Evolutionary conservation across 2,113 vertebrate species (phyloP).

Genomic region (Tetrao urogallus): DNA sequence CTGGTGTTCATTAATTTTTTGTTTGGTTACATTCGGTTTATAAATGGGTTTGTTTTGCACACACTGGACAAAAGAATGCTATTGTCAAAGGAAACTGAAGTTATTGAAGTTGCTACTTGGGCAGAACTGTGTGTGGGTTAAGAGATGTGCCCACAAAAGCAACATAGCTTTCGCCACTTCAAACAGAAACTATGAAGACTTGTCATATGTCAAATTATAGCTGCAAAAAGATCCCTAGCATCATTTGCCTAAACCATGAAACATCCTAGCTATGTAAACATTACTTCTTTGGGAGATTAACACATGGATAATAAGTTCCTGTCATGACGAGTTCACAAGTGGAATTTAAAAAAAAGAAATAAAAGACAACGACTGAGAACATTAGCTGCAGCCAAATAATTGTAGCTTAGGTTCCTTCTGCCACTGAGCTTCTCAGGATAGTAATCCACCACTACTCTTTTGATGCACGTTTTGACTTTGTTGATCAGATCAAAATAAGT

Average conservation of each 20-base stretch:
- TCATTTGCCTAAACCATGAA: background rate
- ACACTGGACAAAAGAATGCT: background rate
- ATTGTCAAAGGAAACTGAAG: background rate
- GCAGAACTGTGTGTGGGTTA: background rate
- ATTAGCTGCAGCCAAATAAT: background rate
- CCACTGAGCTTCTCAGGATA: background rate
- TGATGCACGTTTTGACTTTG: background rate
- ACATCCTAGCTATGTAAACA: slow-evolving; percentile 37
- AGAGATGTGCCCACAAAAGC: background rate
- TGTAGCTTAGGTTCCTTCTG: background rate
- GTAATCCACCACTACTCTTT: background rate
- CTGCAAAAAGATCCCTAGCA: slow-evolving; percentile 23
- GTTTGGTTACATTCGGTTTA: background rate
- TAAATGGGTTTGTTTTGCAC: background rate
- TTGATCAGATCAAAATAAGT: background rate
- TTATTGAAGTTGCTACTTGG: background rate
- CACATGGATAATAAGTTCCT: background rate
- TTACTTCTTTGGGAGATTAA: slow-evolving; percentile 9
- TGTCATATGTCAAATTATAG: background rate
- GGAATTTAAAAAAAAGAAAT: background rate
- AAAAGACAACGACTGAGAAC: background rate
- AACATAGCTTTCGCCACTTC: slow-evolving; percentile 23
- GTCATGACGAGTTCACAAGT: background rate
- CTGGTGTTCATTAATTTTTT: background rate
- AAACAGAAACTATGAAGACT: slow-evolving; percentile 26